Percentiles rank a stretch among this genome's conserved stretches.
Evolutionary conservation across 2,888 invertebrate genomes (phyloP).

Genomic region (Leucozona laternaria): DNA sequence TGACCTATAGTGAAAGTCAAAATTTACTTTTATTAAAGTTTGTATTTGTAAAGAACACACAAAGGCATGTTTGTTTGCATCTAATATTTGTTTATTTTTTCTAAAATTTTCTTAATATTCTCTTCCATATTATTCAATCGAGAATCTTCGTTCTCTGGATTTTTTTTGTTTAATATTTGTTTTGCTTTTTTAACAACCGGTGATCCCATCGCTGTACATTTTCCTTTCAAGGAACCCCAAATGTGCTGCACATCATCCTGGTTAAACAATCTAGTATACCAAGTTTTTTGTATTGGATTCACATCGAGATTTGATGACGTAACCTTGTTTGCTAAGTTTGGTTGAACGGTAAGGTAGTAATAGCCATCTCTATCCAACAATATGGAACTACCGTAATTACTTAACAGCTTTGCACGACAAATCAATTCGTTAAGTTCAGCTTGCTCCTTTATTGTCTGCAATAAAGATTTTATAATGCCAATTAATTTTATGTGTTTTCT

Average conservation of each 20-base stretch:
- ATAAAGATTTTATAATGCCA: too few species aligned
- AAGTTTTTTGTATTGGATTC: background rate
- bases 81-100: background rate
- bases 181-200: background rate
- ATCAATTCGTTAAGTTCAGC: constrained; percentile 92
- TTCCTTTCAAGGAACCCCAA: background rate
- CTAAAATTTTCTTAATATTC: background rate
- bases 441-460: constrained; percentile 88
- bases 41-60: too few species aligned
- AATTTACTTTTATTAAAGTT: too few species aligned
- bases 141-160: background rate
- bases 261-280: background rate
- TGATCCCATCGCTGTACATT: background rate
- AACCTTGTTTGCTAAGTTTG: too few species aligned
- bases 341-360: too few species aligned
- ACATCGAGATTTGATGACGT: too few species aligned
- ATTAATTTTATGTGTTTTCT: too few species aligned
- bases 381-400: background rate
- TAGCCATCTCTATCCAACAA: background rate
- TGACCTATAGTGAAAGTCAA: too few species aligned
- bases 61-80: too few species aligned
- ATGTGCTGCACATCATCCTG: background rate
- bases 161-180: background rate
- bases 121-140: background rate
- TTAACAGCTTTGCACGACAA: constrained; percentile 88